These are phyloP conservation scores for Anguilla anguilla DNA, from an alignment of 2,797 vertebrate species.

Conservation along the genomic window DNA sequence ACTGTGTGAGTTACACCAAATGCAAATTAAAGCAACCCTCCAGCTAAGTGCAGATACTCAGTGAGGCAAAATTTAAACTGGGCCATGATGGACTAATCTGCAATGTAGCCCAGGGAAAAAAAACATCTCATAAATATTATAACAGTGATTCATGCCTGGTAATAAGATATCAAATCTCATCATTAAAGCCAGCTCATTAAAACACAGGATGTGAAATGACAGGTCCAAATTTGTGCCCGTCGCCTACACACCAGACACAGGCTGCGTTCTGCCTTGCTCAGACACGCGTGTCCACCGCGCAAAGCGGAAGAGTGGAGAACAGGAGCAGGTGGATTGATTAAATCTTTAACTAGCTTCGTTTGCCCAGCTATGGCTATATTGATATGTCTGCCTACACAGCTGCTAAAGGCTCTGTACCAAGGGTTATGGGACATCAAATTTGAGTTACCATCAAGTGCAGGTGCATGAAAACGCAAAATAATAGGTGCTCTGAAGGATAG, in stretches of 20 bases:
- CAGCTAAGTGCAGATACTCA: no score
- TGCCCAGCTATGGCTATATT: not conserved
- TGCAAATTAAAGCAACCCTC: no score
- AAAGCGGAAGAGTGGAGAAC: not conserved
- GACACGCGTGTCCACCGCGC: not conserved
- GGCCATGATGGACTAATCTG: not conserved
- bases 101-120: not conserved
- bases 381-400: not conserved
- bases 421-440: not conserved
- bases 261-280: not conserved
- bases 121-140: not conserved
- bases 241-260: not conserved
- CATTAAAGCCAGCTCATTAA: not conserved
- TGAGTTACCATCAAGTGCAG: not conserved
- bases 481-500: not conserved
- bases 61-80: not conserved
- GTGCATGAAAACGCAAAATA: not conserved
- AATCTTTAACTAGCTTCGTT: not conserved
- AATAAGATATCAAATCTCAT: not conserved
- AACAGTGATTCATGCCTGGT: not conserved
- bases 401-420: conserved; percentile 39
- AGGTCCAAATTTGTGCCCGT: not conserved
- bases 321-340: not conserved
- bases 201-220: not conserved
- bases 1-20: no score